phyloP scores from a whole-genome alignment of 2,113 vertebrate genomes.

The Plecturocebus donacophilus region DNA sequence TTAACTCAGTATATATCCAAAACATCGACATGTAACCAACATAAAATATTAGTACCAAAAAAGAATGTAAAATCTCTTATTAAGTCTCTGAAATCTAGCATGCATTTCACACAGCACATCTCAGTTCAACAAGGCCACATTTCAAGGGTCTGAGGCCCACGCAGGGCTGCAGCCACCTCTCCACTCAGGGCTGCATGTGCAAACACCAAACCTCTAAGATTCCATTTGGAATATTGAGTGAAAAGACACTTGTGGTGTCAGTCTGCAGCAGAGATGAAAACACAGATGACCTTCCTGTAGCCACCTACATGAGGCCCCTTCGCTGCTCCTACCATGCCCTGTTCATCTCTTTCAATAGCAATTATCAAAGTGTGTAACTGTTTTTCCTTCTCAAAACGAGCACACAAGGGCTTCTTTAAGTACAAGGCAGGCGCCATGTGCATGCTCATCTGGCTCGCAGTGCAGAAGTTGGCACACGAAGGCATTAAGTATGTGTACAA shows the following conservation, averaged over 20 bases:
- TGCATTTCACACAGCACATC: neutral
- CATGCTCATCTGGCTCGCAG: too few species aligned
- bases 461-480: neutral
- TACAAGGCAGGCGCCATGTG: neutral
- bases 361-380: neutral
- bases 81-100: neutral
- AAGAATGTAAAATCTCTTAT: neutral
- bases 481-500: neutral
- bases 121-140: neutral
- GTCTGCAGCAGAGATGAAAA: too few species aligned
- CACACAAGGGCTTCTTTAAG: neutral
- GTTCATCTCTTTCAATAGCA: neutral
- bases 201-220: neutral
- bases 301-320: neutral
- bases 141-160: neutral
- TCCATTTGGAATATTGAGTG: neutral
- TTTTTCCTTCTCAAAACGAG: neutral
- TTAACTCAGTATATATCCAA: neutral
- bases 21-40: neutral
- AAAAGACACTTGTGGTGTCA: neutral
- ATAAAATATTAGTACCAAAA: neutral
- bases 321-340: neutral
- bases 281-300: neutral
- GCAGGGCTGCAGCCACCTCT: neutral
- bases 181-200: neutral